Evolutionary conservation across 2,113 vertebrate species (phyloP).

Genomic region (Excalfactoria chinensis): DNA sequence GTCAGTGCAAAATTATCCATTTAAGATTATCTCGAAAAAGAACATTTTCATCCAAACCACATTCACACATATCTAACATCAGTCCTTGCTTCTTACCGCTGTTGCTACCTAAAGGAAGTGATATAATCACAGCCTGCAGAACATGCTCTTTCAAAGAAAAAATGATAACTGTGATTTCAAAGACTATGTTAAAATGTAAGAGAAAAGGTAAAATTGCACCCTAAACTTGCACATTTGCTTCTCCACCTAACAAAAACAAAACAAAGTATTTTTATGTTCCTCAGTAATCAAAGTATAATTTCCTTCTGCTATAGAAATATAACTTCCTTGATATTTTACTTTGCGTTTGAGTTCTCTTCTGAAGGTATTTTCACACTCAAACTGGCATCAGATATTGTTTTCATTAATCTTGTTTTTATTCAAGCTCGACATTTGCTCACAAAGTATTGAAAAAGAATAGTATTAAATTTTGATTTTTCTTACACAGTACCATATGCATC

Average conservation of each 20-base stretch:
- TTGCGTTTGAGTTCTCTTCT: not conserved
- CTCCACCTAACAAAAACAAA: not conserved
- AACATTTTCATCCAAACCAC: not conserved
- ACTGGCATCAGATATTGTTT: not conserved
- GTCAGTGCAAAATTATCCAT: not conserved
- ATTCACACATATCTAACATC: not conserved
- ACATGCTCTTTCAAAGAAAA: slow-evolving; percentile 56
- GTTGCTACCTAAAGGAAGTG: slow-evolving; percentile 43
- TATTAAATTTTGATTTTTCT: not conserved
- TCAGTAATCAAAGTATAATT: not conserved
- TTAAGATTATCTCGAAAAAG: not conserved
- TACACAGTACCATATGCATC: not conserved
- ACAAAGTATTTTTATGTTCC: not conserved
- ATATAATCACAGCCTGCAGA: slow-evolving; percentile 57
- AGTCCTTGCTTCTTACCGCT: not conserved
- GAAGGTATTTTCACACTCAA: not conserved
- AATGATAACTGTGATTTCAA: slow-evolving; percentile 29
- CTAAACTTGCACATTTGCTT: not conserved
- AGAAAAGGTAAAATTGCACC: not conserved
- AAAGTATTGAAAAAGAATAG: not conserved
- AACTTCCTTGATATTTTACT: not conserved
- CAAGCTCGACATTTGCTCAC: not conserved
- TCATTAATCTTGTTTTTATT: not conserved
- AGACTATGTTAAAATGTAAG: slow-evolving; percentile 29
- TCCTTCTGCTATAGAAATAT: not conserved